Base-by-base conservation (phyloP, 1,140 invertebrate genomes). In the Homarus americanus region DNA sequence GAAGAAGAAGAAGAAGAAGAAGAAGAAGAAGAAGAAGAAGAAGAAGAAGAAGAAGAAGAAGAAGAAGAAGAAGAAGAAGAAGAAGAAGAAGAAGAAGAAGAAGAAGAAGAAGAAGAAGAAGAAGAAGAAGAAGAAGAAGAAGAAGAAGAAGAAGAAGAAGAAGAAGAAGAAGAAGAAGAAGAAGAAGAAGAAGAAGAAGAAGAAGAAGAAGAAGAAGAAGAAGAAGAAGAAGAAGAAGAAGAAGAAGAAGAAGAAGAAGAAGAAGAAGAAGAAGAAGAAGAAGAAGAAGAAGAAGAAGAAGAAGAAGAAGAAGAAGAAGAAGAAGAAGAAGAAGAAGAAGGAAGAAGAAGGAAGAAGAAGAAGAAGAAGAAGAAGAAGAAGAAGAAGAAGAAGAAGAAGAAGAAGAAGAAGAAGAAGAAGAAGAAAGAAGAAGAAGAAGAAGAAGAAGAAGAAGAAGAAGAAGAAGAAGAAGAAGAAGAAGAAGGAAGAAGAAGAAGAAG, bases 181-280 rank as follows among this genome's bases (percentile, higher is more conserved):
- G 58, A 63, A 63, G 58, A 63, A 63, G 58, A 63, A 72, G 58
- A 63, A 63, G 58, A n/a, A 63, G 58, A 63, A 63, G 58, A 63
- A 34, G 32, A 34, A 72, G 58, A 63, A 82, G 1, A 34, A 79
- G 76, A 79, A 34, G 40, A 28, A 72, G 10, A 66, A 66, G 28
- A 66, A 36, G 28, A 24, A 66, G 63, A 66, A 66, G 2, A 66
- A 28, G 69, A 72, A 1, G 1, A 28, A 76, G 36, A 76, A 40
- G 40, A 76, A 7, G 32, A 34, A 76, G 36, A 79, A 79, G 76
- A 79, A 40, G 76, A 9, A 79, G 38, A 75, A 75, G 76, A 72
- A 72, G 32, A 34, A 72, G 32, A n/a, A 24, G 66, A 72, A 24
- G 66, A 72, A 24, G 66, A 72, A 72, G 66, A 72, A 72, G 66